Conservation (phyloP, 2,797 vertebrate species). For the Premnoplex brunnescens region DNA sequence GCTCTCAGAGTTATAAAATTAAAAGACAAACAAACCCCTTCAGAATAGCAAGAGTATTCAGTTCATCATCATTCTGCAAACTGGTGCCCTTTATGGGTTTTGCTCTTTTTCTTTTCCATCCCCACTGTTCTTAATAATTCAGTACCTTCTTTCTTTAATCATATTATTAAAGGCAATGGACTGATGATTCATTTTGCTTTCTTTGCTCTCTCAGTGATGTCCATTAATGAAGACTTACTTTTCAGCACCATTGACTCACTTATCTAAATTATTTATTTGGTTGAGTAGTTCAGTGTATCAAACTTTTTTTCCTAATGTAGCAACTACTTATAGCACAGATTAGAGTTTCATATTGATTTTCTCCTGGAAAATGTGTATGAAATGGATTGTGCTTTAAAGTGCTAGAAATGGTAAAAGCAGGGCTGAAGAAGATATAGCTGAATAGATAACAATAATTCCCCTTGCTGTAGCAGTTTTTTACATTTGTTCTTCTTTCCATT, state of each 20-base stretch:
- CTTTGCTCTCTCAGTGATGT: conserved; percentile 53
- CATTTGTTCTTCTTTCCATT: neutral
- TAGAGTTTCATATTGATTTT: conserved; percentile 56
- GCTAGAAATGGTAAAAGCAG: neutral
- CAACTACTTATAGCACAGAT: conserved; percentile 29
- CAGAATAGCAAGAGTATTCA: neutral
- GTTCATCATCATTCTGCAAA: conserved; percentile 21
- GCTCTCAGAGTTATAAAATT: neutral
- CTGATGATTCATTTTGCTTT: conserved; percentile 61
- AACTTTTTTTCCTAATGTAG: conserved; percentile 28
- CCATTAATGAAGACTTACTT: conserved; percentile 65
- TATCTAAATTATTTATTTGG: conserved; percentile 66
- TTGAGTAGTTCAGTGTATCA: conserved; percentile 47
- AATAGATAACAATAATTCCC: neutral
- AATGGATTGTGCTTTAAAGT: conserved; percentile 32
- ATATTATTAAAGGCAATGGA: conserved; percentile 56
- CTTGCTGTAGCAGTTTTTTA: neutral
- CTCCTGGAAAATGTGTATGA: neutral
- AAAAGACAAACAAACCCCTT: neutral
- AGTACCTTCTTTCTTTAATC: conserved; percentile 63
- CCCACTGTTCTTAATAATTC: conserved; percentile 51
- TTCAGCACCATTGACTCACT: conserved; percentile 34
- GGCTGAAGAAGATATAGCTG: neutral
- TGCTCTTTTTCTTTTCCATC: conserved; percentile 17
- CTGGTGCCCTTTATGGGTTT: neutral